phyloP scores from a whole-genome alignment of 2,113 vertebrate species.

The Hemibagrus wyckioides region DNA sequence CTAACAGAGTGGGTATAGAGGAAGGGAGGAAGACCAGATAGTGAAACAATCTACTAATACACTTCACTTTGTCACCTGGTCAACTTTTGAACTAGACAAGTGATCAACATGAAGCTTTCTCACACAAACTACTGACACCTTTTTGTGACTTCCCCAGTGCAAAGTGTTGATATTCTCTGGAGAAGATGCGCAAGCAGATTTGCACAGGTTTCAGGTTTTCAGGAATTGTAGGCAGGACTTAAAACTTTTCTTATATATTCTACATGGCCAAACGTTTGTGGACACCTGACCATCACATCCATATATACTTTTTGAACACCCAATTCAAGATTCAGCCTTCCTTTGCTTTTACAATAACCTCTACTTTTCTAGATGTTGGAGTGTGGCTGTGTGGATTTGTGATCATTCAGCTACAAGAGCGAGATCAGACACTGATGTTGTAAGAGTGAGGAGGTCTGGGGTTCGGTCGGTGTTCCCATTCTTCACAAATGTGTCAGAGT shows the following conservation, averaged over 20 bases:
- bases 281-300: background rate
- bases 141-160: background rate
- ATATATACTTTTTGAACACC: background rate
- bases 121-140: background rate
- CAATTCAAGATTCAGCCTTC: background rate
- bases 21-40: background rate
- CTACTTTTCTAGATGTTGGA: background rate
- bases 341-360: background rate
- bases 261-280: background rate
- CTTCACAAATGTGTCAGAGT: background rate
- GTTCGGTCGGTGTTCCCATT: background rate
- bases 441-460: background rate
- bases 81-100: background rate
- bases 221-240: background rate
- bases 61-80: background rate
- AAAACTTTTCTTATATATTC: background rate
- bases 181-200: background rate
- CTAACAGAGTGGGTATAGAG: background rate
- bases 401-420: background rate
- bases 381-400: background rate
- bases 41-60: background rate
- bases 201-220: background rate
- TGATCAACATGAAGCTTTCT: background rate
- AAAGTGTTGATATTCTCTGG: background rate
- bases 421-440: background rate